Base-by-base conservation (phyloP, 2,888 invertebrate genomes). In the Tuta absoluta region DNA sequence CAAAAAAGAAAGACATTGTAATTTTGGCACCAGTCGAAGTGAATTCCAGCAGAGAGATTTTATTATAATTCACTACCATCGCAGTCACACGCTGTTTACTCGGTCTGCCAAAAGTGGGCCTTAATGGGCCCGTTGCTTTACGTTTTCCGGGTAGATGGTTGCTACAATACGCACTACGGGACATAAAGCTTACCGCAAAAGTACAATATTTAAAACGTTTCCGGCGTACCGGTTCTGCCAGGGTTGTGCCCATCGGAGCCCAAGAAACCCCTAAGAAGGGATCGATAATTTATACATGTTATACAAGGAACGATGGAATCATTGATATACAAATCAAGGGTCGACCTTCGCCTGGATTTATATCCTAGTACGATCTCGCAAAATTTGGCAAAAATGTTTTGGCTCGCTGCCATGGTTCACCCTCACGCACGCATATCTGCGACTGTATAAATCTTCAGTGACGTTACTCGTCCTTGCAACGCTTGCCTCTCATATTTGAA, bases 331-430 rank as follows among this genome's bases (percentile, higher is more conserved):
- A 75, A 75, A 72, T 71, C 70, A 76, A 72, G 65, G 72, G 72
- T 72, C 74, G 78, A 75, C 81, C 82, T 85, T 77, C 75, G 63
- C 64, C 66, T 68, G 74, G 78, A 85, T 86, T 83, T 83, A 84
- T 84, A 78, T 69, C 77, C 77, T 71, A 69, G 69, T 73, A 70
- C 72, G 74, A 80, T 72, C 72, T 76, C 69, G 77, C 76, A 75
- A 75, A 85, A 84, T 84, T 84, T 84, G 82, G 81, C 86, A 85
- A 85, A 84, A 86, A 87, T 82, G 77, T 77, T 78, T 79, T 80
- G 82, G 82, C 76, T 17, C n/a, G 37, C 5, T 37, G 80, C 85
- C 85, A 85, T 74, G 66, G 70, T 69, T 70, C 67, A 74, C 71
- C 71, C 65, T 71, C 73, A 78, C 75, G 76, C 76, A 77, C 74